Evolutionary conservation across 2,888 invertebrate species (phyloP), one percentile per base, ranked within the genome.

Genomic region (Stomorhina lunata): DNA sequence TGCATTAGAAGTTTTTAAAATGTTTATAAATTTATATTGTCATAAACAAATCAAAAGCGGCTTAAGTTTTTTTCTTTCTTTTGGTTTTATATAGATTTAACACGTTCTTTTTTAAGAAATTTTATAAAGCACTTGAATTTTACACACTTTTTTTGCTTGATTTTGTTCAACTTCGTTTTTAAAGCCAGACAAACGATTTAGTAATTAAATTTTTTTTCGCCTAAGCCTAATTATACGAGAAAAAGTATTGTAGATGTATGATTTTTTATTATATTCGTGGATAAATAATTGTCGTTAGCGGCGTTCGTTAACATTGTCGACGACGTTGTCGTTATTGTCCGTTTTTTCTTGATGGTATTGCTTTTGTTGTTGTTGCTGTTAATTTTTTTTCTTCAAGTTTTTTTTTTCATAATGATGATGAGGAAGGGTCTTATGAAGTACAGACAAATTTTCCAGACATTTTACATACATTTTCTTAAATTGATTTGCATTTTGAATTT

Each of bases 371-470:
- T 81, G 79, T 69, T 71, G 75, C 75, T 66, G 43, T 53, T 66
- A 82, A 78, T 71, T 55, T 79, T 66, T 83, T 72, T 73, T 48
- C 15, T 37, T 45, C 15, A 27, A 53, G 20, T 40, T 71, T 45
- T 76, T 61, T 61, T 61, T 5, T n/a, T 43, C 17, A 12, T 69
- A 50, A 17, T 29, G 25, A 40, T 57, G 55, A 79, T 29, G 68
- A 76, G 53, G 55, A 50, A 68, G 63, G 55, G 76, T 76, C 81
- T 89, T 86, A 88, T 88, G 87, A 88, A 89, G 88, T 89, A 89
- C 87, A 89, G 87, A 89, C 7, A 65, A 84, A 68, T 57, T 83
- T 80, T 78, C 69, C 61, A n/a, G n/a, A n/a, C n/a, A n/a, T 20
- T 4, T 12, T 25, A 43, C 20, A 50, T 43, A 27, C 20, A 40